phyloP scores from a whole-genome alignment of 2,888 invertebrate genomes.

The Agrochola circellaris region DNA sequence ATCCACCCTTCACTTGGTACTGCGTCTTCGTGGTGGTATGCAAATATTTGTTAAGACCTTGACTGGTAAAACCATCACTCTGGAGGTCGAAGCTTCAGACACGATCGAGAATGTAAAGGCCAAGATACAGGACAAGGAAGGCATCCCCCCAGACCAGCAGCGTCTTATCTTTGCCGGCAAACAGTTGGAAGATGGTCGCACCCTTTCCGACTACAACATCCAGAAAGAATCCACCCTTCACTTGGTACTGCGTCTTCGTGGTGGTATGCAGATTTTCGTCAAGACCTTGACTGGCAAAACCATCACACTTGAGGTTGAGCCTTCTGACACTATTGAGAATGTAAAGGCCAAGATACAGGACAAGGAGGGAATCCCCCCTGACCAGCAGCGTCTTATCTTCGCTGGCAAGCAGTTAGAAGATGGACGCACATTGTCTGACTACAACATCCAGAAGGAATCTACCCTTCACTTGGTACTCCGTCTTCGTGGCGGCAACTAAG shows the following conservation, averaged over 20 bases:
- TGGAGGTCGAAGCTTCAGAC: conserved; percentile 73
- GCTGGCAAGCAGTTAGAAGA: conserved; percentile 53
- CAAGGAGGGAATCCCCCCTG: conserved; percentile 59
- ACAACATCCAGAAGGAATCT: conserved; percentile 79
- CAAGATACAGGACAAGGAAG: conserved; percentile 75
- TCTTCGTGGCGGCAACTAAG: conserved; percentile 72
- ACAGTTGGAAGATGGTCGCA: conserved; percentile 74
- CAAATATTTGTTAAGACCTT: conserved; percentile 76
- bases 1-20: conserved; percentile 71
- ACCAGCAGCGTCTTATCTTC: conserved; percentile 54
- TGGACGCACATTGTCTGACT: conserved; percentile 47
- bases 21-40: conserved; percentile 75
- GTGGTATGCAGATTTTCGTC: conserved; percentile 73
- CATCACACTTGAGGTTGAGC: conserved; percentile 33
- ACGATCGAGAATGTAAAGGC: conserved; percentile 76
- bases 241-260: conserved; percentile 72
- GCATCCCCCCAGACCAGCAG: conserved; percentile 75
- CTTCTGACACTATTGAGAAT: conserved; percentile 51
- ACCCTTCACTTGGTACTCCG: conserved; percentile 80
- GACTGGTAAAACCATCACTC: conserved; percentile 74
- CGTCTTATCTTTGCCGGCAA: conserved; percentile 73
- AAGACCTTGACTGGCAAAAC: conserved; percentile 48
- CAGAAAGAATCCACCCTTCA: conserved; percentile 51
- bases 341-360: conserved; percentile 56
- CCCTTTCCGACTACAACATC: conserved; percentile 71